These are phyloP conservation scores for Cyprinodon tularosa DNA, from an alignment of 2,113 vertebrate species.

Conservation along the genomic window DNA sequence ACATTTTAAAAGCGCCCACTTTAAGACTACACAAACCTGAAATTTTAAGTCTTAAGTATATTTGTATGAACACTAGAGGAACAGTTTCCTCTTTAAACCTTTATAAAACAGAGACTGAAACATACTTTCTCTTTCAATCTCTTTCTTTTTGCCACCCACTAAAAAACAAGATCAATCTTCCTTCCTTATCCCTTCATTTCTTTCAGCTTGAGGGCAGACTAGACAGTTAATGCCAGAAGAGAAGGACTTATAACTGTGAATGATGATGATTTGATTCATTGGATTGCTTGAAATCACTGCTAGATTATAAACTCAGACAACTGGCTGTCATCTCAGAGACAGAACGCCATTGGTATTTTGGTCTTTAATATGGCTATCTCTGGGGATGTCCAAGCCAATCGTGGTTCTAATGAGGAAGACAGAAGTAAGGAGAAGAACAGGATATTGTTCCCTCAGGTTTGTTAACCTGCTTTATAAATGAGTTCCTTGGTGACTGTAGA, in stretches of 20 bases:
- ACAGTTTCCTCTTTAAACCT: neutral
- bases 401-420: constrained; percentile 64
- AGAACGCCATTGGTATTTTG: constrained; percentile 57
- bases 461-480: constrained; percentile 66
- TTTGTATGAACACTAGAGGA: neutral
- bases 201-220: constrained; percentile 50
- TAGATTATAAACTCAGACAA: constrained; percentile 66
- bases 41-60: neutral
- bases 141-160: constrained; percentile 1
- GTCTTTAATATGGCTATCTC: constrained; percentile 61
- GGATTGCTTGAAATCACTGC: constrained; percentile 59
- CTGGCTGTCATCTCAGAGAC: constrained; percentile 63
- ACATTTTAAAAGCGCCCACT: too few relatives aligned
- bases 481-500: constrained; percentile 50
- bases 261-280: constrained; percentile 67
- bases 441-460: constrained; percentile 68
- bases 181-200: constrained; percentile 41
- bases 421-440: constrained; percentile 53
- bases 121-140: constrained; percentile 7
- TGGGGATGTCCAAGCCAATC: constrained; percentile 69
- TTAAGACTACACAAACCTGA: neutral
- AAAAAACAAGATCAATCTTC: constrained; percentile 23
- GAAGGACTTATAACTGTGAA: constrained; percentile 50
- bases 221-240: constrained; percentile 54
- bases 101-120: neutral